Evolutionary conservation across 2,797 vertebrate genomes (phyloP), one percentile per base, ranked within the genome.

Genomic region (Centropyge bicolor): DNA sequence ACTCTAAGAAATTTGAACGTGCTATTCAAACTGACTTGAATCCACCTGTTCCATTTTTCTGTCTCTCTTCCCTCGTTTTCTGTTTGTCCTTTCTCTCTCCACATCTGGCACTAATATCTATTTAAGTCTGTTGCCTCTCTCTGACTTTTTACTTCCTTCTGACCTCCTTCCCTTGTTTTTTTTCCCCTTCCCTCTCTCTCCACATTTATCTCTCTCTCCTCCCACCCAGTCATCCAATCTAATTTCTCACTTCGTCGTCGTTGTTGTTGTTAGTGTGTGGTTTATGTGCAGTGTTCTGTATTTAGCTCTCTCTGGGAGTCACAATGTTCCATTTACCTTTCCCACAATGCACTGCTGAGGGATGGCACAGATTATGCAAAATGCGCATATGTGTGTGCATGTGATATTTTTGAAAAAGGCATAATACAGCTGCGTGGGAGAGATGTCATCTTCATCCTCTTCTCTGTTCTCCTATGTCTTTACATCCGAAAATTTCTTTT

Each of bases 241-340:
- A 49, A 70, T 80, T 74, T 82, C 74, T 80, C 46, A 63, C 27
- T 61, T 70, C 78, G 38, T 40, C 9, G 38, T 45, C 17, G 1
- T 49, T 75, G 38, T 55, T 78, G 85, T 78, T 78, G 74, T 67
- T 69, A 57, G 72, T 41, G 41, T 76, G 68, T 76, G 40, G 66
- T 80, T 89, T 49, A 75, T 78, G 71, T 76, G 67, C 74, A 70
- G 31, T 55, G 40, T 72, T 90, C 78, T 72, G 80, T 80, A 84
- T 89, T 83, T 79, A 83, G 76, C 81, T 74, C 80, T 84, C 77
- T 78, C 67, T 81, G 80, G 73, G 80, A 85, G 77, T 77, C 82
- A 78, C 68, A 83, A 74, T 87, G 82, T 88, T 86, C 80, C 70
- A 72, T 78, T 91, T 85, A 84, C 78, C 49, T 83, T 69, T 80